Conservation (phyloP, 1,140 invertebrate species). For the Brachionus manjavacas region DNA sequence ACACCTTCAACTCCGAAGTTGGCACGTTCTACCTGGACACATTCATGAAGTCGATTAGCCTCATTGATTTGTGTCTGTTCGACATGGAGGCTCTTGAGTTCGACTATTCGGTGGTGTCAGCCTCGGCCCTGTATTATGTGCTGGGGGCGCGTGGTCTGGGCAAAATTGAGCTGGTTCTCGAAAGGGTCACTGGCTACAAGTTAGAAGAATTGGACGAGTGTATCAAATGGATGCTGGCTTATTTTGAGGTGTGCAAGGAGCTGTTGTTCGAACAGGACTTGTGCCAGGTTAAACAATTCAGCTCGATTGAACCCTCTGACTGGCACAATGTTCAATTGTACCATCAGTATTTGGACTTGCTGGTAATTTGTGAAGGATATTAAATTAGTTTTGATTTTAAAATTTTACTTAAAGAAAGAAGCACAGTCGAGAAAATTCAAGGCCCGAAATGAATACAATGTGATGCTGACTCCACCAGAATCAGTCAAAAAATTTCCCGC, state of each 20-base stretch:
- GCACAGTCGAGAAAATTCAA: background rate
- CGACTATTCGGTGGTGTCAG: slow-evolving; percentile 76
- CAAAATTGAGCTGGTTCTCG: background rate
- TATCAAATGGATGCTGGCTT: slow-evolving; percentile 18
- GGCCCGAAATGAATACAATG: background rate
- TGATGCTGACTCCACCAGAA: background rate
- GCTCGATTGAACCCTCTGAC: background rate
- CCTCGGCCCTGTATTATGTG: slow-evolving; percentile 77
- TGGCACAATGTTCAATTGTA: slow-evolving; percentile 39
- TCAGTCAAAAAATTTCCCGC: background rate
- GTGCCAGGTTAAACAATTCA: background rate
- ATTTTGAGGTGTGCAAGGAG: slow-evolving; percentile 7
- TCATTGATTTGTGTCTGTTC: slow-evolving; percentile 78
- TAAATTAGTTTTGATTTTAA: background rate
- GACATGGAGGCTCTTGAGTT: slow-evolving; percentile 75
- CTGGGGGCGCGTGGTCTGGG: background rate
- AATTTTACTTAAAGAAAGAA: background rate
- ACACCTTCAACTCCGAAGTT: background rate
- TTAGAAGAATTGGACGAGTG: background rate
- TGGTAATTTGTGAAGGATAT: background rate
- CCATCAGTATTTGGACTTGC: background rate
- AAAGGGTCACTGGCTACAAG: background rate
- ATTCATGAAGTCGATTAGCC: background rate
- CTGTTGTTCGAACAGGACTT: background rate
- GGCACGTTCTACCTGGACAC: background rate